phyloP scores from a whole-genome alignment of 2,888 invertebrate species.

The Cryptocheilus praepositus region DNA sequence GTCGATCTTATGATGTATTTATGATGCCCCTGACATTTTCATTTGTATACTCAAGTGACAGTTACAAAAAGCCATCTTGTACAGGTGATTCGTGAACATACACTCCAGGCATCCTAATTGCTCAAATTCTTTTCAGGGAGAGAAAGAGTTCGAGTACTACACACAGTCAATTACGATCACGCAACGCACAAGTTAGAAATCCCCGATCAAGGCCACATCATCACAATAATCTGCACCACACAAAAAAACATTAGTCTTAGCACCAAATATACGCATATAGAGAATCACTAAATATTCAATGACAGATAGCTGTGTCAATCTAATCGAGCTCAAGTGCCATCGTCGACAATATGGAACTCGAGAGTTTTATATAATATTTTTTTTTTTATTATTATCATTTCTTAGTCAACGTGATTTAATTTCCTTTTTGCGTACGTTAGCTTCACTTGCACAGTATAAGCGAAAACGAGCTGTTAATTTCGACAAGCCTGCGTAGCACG shows the following conservation, averaged over 20 bases:
- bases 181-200: constrained; percentile 62
- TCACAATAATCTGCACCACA: constrained; percentile 67
- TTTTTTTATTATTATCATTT: neutral
- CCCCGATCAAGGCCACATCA: constrained; percentile 67
- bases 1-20: neutral
- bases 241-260: constrained; percentile 60
- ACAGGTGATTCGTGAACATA: no score
- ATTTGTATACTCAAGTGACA: neutral
- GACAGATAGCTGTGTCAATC: constrained; percentile 7
- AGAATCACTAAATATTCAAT: constrained; percentile 13
- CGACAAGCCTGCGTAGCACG: constrained; percentile 43
- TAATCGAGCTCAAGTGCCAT: neutral
- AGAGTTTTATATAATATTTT: neutral
- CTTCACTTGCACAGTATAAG: constrained; percentile 19
- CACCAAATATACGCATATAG: constrained; percentile 49
- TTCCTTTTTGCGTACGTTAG: constrained; percentile 33
- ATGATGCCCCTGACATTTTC: neutral
- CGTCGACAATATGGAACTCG: neutral
- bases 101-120: constrained; percentile 48
- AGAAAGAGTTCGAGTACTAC: constrained; percentile 59
- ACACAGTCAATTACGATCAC: constrained; percentile 59
- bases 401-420: neutral
- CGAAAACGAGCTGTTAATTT: constrained; percentile 25
- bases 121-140: constrained; percentile 65
- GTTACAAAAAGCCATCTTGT: neutral